These are phyloP conservation scores for Gastrophysa polygoni DNA, from an alignment of 2,888 invertebrate genomes.

Conservation along the genomic window DNA sequence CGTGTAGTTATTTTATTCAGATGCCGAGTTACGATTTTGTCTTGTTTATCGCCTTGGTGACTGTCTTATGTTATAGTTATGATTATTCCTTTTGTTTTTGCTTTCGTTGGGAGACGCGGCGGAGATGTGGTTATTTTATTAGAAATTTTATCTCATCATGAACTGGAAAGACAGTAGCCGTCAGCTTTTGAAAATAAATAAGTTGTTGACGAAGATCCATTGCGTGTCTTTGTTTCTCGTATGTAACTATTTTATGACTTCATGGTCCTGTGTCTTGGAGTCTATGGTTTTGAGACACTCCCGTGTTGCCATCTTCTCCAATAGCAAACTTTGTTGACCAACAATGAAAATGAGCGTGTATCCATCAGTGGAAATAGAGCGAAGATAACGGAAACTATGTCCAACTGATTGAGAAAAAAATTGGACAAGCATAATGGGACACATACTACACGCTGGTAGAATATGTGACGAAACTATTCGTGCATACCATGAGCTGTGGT, in stretches of 20 bases:
- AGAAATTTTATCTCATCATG: conserved; percentile 30
- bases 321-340: too few relatives aligned
- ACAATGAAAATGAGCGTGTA: too few relatives aligned
- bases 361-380: too few relatives aligned
- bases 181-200: conserved; percentile 23
- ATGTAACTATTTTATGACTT: neutral
- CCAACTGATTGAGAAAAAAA: too few relatives aligned
- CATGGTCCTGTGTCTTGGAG: too few relatives aligned
- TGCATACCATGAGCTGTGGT: too few relatives aligned
- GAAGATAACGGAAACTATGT: too few relatives aligned
- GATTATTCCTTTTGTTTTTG: conserved; percentile 36
- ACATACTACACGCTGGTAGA: too few relatives aligned
- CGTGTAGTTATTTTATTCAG: conserved; percentile 43
- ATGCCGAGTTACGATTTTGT: conserved; percentile 54
- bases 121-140: conserved; percentile 26
- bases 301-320: too few relatives aligned
- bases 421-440: too few relatives aligned
- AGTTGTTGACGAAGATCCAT: conserved; percentile 11
- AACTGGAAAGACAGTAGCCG: conserved; percentile 28
- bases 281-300: too few relatives aligned
- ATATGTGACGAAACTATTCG: too few relatives aligned
- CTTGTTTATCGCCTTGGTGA: conserved; percentile 57
- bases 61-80: conserved; percentile 51
- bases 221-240: conserved; percentile 4
- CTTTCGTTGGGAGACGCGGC: conserved; percentile 17